A percentile compares a stretch with the other conserved stretches of the same genome.
These are phyloP conservation scores for Phaedon cochleariae DNA, from an alignment of 2,888 invertebrate genomes.

Conservation along the genomic window DNA sequence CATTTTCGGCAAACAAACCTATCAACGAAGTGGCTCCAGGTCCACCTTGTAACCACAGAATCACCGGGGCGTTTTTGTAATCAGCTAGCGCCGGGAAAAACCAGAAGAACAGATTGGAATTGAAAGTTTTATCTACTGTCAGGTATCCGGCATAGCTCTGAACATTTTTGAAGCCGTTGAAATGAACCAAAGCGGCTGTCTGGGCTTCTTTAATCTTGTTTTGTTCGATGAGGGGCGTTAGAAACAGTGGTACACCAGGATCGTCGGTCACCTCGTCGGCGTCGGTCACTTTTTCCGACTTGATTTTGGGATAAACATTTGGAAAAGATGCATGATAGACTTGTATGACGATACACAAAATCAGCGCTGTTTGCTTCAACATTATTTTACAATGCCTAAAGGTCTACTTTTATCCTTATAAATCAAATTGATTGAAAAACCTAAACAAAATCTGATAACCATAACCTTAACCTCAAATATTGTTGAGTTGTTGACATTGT, in stretches of 20 bases:
- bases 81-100: constrained; percentile 80
- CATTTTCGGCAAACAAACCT: constrained; percentile 85
- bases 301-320: constrained; percentile 42
- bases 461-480: too few species aligned
- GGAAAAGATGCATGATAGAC: constrained; percentile 34
- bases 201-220: constrained; percentile 75
- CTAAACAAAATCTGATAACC: too few species aligned
- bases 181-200: constrained; percentile 63
- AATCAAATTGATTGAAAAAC: too few species aligned
- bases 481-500: too few species aligned
- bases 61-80: constrained; percentile 70
- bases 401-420: too few species aligned
- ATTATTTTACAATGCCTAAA: too few species aligned
- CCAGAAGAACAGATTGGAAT: constrained; percentile 92
- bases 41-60: constrained; percentile 88
- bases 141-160: constrained; percentile 83
- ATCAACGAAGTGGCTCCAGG: constrained; percentile 83
- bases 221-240: constrained; percentile 77
- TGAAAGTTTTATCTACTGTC: constrained; percentile 79
- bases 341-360: background rate
- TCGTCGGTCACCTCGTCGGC: too few species aligned
- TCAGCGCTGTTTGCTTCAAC: background rate
- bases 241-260: constrained; percentile 72
- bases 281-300: constrained; percentile 27
- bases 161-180: constrained; percentile 68